These are phyloP conservation scores for Drosophila rufa DNA, from an alignment of 1,140 invertebrate genomes.

Conservation along the genomic window DNA sequence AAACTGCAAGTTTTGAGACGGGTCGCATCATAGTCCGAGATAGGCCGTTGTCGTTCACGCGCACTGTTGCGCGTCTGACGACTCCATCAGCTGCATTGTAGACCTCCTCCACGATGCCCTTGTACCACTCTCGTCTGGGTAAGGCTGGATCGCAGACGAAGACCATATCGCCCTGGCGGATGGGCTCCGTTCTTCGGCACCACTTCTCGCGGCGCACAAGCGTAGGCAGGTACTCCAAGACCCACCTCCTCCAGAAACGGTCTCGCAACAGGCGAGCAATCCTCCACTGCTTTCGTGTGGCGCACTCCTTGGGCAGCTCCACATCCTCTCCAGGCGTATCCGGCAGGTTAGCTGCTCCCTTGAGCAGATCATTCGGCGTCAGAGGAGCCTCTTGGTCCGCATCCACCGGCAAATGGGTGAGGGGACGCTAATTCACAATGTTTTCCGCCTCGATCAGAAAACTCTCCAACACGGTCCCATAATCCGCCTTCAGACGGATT, in stretches of 20 bases:
- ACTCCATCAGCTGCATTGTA: background rate
- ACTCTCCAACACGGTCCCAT: slow-evolving; percentile 14
- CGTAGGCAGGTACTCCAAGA: slow-evolving; percentile 31
- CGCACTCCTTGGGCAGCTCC: background rate
- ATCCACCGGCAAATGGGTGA: slow-evolving; percentile 15
- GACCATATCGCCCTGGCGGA: slow-evolving; percentile 28
- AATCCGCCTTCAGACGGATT: slow-evolving; percentile 15
- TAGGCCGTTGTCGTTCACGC: background rate
- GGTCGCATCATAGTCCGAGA: background rate
- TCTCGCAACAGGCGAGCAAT: background rate
- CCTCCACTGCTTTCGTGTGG: background rate
- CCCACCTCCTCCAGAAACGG: slow-evolving; percentile 35
- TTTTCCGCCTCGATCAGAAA: slow-evolving; percentile 21
- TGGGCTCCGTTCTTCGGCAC: slow-evolving; percentile 11
- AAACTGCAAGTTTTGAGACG: no score
- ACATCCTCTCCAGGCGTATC: background rate
- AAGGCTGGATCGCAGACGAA: slow-evolving; percentile 2
- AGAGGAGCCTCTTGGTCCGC: slow-evolving; percentile 24
- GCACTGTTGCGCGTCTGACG: background rate
- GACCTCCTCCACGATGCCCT: no score
- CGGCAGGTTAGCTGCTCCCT: background rate
- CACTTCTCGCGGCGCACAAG: slow-evolving; percentile 45
- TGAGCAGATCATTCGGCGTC: background rate
- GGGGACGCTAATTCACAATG: slow-evolving; percentile 20
- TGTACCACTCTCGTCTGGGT: no score